These are phyloP conservation scores for Phyllopteryx taeniolatus DNA, from an alignment of 2,113 vertebrate genomes.

Conservation along the genomic window DNA sequence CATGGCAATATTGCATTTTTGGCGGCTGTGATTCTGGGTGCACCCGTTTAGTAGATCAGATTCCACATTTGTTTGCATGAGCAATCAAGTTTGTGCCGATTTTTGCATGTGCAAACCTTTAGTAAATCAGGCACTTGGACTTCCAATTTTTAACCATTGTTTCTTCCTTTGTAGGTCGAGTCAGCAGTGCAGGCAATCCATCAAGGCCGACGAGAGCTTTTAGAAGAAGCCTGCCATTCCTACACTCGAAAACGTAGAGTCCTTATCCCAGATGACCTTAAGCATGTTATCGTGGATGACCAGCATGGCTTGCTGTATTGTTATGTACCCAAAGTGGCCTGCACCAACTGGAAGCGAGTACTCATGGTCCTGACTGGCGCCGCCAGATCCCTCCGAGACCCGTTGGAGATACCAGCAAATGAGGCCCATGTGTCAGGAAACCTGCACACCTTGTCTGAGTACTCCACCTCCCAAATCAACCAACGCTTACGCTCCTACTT, in stretches of 20 bases:
- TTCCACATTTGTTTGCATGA: no score
- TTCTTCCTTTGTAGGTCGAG: slow-evolving; percentile 44
- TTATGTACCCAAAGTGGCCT: slow-evolving; percentile 93
- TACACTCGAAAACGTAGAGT: slow-evolving; percentile 81
- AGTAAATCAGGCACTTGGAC: background rate
- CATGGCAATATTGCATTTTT: no score
- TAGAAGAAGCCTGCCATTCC: slow-evolving; percentile 77
- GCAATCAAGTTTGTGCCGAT: no score
- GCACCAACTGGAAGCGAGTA: slow-evolving; percentile 94
- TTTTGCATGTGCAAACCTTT: no score
- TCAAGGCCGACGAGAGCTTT: slow-evolving; percentile 78
- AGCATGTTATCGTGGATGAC: slow-evolving; percentile 89
- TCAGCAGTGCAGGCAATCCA: slow-evolving; percentile 76
- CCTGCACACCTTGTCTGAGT: slow-evolving; percentile 84
- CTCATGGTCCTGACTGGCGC: slow-evolving; percentile 86
- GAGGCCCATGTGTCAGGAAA: slow-evolving; percentile 83
- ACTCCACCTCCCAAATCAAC: slow-evolving; percentile 83
- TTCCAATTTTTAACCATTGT: slow-evolving; percentile 3
- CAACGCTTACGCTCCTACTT: slow-evolving; percentile 87
- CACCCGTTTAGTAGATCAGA: no score
- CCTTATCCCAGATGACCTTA: slow-evolving; percentile 82
- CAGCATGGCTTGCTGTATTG: slow-evolving; percentile 85
- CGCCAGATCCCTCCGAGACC: slow-evolving; percentile 74
- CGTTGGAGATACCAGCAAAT: slow-evolving; percentile 80
- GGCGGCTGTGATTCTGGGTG: no score